Base-by-base conservation (phyloP, 1,140 invertebrate species). In the Apis laboriosa region DNA sequence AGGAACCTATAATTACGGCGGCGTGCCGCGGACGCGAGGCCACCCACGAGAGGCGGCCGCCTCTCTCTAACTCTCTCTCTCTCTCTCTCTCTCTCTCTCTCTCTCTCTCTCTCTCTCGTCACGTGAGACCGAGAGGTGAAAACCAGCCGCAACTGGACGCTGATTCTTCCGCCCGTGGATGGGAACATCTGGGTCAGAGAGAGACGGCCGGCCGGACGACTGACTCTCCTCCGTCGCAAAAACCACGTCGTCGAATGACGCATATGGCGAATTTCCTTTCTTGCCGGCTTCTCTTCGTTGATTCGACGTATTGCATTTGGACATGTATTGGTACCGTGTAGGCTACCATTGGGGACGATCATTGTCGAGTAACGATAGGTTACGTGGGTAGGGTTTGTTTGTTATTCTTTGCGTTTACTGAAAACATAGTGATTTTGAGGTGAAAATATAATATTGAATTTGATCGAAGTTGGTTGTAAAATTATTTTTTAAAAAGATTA, bases 1-100 rank as follows among this genome's bases (percentile, higher is more conserved):
- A 93, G 92, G 92, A 94, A 94, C 92, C 92, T 92, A 92, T 93
- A 94, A 94, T 94, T 94, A 94, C 86, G 92, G 75, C 88, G 89
- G 90, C 89, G 90, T 91, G 90, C 90, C 88, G 91, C 90, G 88
- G 77, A 90, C 88, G 85, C 85, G 78, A 58, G 78, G 64, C 92
- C 93, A 93, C 92, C 92, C 91, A 92, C 92, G 90, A 90, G 88
- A 89, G 68, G 76, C 86, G 80, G 80, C 66, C 60, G 66, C 73
- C 74, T 85, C 80, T 77, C 76, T 76, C 64, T 17, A 64, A 1
- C 28, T 34, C 28, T 34, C 28, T 34, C 28, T 34, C n/a, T n/a
- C n/a, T n/a, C n/a, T n/a, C n/a, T n/a, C n/a, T n/a, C n/a, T n/a
- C n/a, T n/a, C 74, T 85, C 80, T 77, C 76, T 76, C 64, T 17